phyloP scores from a whole-genome alignment of 37 sponge, comb jelly and placozoan species.

The Ephydatia muelleri region DNA sequence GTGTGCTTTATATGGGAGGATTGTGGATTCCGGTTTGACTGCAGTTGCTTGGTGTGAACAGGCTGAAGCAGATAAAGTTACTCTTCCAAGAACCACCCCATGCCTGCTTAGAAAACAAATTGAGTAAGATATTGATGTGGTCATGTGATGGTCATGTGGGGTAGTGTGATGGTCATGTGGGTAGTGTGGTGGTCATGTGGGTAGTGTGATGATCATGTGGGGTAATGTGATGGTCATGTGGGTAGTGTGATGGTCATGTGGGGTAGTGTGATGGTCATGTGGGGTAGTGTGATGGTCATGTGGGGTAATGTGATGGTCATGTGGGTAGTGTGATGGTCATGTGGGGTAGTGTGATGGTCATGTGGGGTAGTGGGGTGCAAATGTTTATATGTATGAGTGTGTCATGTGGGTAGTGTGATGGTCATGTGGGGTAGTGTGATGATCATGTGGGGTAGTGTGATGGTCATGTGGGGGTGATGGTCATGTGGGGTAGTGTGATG shows the following conservation, averaged over 20 bases:
- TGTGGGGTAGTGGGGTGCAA: not conserved
- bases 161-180: not conserved
- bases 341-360: not conserved
- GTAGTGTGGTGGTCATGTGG: no score
- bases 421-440: not conserved
- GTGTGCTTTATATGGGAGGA: constrained; percentile 43
- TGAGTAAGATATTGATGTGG: constrained; percentile 36
- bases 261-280: not conserved
- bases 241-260: not conserved
- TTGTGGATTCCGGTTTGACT: no score
- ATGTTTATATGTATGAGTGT: not conserved
- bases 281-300: constrained; percentile 2
- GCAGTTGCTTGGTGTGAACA: not conserved
- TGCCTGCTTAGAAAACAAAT: constrained; percentile 58
- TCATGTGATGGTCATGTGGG: not conserved
- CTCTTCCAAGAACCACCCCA: constrained; percentile 49
- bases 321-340: not conserved
- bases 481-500: not conserved
- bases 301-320: not conserved
- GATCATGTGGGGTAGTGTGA: constrained; percentile 4
- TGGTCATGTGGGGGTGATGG: not conserved
- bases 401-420: not conserved
- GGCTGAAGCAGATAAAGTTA: constrained; percentile 19
- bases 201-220: not conserved
- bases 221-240: not conserved